Percentiles rank a stretch among this genome's conserved stretches.
Evolutionary conservation across 2,113 vertebrate genomes (phyloP).

Genomic region (Daphoenositta chrysoptera): DNA sequence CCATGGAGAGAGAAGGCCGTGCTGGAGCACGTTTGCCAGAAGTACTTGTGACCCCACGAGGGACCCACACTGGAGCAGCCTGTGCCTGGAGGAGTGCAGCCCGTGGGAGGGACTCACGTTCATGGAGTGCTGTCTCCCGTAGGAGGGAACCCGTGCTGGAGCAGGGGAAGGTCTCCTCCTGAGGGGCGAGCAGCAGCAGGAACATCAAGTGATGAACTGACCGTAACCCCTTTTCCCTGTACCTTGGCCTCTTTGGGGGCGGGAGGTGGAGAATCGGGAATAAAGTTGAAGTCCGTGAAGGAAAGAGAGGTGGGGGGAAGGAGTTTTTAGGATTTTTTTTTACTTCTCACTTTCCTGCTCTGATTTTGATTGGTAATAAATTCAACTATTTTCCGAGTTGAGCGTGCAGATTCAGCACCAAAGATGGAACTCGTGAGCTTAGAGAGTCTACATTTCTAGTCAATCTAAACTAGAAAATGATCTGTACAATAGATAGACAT

Average conservation of each 20-base stretch:
- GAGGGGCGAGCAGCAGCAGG: background rate
- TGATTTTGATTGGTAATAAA: background rate
- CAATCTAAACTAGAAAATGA: background rate
- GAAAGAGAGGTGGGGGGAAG: background rate
- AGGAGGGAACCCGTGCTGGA: background rate
- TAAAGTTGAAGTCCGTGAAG: background rate
- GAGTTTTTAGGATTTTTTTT: background rate
- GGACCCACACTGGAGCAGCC: background rate
- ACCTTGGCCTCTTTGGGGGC: background rate
- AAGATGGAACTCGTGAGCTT: background rate
- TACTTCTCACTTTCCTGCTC: background rate
- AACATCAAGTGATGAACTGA: background rate
- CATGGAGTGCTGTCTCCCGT: background rate
- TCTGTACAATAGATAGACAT: background rate
- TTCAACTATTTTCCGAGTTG: background rate
- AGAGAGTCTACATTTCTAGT: background rate
- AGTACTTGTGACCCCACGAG: background rate
- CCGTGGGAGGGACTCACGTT: rapidly evolving
- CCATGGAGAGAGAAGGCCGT: background rate
- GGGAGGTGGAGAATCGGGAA: background rate
- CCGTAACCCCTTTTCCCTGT: rapidly evolving
- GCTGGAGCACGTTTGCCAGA: background rate
- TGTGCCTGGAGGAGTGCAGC: background rate
- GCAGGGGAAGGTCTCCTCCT: background rate
- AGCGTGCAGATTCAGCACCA: background rate